A percentile compares a stretch with the other conserved stretches of the same genome.
These are phyloP conservation scores for Rhagologus leucostigma DNA, from an alignment of 2,113 vertebrate species.

Conservation along the genomic window DNA sequence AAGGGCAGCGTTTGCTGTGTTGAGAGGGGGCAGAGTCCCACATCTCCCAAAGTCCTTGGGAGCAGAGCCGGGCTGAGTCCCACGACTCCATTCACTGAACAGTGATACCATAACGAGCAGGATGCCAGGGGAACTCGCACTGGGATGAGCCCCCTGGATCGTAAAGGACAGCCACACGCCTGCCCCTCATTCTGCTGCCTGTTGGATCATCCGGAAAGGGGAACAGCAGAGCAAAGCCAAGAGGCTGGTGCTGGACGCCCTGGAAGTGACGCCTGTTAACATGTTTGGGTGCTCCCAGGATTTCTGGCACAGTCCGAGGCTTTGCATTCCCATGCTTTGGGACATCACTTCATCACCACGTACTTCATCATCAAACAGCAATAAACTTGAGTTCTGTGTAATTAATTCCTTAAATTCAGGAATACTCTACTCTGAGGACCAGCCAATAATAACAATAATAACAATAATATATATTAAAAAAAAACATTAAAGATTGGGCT, in stretches of 20 bases:
- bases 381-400: neutral
- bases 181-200: neutral
- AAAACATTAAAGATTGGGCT: neutral
- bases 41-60: neutral
- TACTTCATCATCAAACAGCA: neutral
- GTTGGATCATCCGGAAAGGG: neutral
- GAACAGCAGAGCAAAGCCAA: neutral
- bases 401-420: neutral
- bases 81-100: accelerated
- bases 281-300: neutral
- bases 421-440: accelerated
- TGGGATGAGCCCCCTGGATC: neutral
- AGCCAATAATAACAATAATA: neutral
- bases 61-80: neutral
- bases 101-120: neutral
- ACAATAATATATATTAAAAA: neutral
- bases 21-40: neutral
- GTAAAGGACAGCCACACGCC: neutral
- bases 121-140: neutral
- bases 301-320: neutral
- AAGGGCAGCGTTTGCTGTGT: neutral
- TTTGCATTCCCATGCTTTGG: neutral
- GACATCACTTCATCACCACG: neutral
- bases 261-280: neutral
- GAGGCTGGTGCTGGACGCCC: neutral